A percentile compares a stretch with the other conserved stretches of the same genome.
phyloP scores from a whole-genome alignment of 2,797 vertebrate species.

The Intellagama lesueurii region DNA sequence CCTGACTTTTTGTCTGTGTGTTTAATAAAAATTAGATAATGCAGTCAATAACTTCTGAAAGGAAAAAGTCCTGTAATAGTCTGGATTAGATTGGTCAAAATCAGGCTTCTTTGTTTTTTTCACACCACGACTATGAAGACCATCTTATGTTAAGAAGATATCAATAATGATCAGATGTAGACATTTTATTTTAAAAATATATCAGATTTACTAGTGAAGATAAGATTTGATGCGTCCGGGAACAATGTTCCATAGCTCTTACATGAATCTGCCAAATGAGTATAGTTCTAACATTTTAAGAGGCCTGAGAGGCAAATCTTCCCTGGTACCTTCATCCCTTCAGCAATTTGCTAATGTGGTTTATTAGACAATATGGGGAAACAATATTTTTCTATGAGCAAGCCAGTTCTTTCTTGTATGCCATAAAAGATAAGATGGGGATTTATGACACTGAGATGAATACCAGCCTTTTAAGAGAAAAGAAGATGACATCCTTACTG shows the following conservation, averaged over 20 bases:
- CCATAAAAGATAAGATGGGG: neutral
- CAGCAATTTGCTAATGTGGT: conserved; percentile 2
- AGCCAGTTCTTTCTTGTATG: conserved; percentile 1
- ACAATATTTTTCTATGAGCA: conserved; percentile 22
- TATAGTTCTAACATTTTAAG: no score
- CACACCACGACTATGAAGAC: neutral
- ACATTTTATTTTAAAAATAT: conserved; percentile 15
- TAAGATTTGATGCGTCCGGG: neutral
- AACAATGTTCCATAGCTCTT: neutral
- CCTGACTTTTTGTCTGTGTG: neutral
- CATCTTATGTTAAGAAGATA: conserved; percentile 1
- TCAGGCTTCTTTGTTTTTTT: conserved; percentile 1
- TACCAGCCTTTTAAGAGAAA: neutral
- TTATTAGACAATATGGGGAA: conserved; percentile 7
- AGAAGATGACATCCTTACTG: neutral
- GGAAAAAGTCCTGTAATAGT: neutral
- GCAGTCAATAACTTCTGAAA: neutral
- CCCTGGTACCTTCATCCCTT: conserved; percentile 1
- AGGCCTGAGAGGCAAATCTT: neutral
- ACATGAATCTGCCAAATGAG: conserved; percentile 1
- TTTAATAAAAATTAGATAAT: neutral
- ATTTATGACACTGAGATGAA: neutral
- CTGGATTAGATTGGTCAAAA: neutral
- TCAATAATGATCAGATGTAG: neutral
- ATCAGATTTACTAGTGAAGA: conserved; percentile 31